Percentiles rank a stretch among this genome's conserved stretches.
phyloP scores from a whole-genome alignment of 2,797 vertebrate genomes.

The Mus spretus region DNA sequence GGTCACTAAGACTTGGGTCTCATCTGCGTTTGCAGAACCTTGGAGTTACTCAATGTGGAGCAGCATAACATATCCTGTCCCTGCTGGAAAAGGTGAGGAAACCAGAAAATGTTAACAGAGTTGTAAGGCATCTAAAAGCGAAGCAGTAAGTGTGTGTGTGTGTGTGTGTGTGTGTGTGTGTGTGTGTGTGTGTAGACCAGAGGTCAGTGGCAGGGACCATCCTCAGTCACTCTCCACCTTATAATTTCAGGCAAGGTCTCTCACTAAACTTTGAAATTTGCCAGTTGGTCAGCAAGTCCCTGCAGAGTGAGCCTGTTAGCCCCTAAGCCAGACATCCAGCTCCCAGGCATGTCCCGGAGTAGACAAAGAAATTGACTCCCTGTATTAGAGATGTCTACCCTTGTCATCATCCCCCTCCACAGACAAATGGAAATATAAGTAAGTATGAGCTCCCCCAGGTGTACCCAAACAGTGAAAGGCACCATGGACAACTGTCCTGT shows the following conservation, averaged over 20 bases:
- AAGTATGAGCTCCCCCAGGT: background rate
- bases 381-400: background rate
- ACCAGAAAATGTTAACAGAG: background rate
- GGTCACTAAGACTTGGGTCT: rapidly evolving
- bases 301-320: background rate
- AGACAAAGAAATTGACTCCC: background rate
- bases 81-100: background rate
- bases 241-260: background rate
- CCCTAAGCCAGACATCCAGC: background rate
- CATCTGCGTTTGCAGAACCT: background rate
- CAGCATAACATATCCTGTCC: rapidly evolving
- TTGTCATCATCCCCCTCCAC: background rate
- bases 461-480: background rate
- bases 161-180: too few relatives aligned
- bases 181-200: background rate
- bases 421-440: background rate
- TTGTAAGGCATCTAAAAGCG: background rate
- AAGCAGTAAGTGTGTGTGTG: background rate
- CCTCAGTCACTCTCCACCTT: background rate
- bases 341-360: background rate
- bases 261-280: background rate
- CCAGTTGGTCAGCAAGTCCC: too few relatives aligned
- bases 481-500: background rate
- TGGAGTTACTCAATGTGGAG: background rate
- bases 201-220: background rate